Evolutionary conservation across 2,888 invertebrate species (phyloP).

Genomic region (Eupithecia tripunctaria): DNA sequence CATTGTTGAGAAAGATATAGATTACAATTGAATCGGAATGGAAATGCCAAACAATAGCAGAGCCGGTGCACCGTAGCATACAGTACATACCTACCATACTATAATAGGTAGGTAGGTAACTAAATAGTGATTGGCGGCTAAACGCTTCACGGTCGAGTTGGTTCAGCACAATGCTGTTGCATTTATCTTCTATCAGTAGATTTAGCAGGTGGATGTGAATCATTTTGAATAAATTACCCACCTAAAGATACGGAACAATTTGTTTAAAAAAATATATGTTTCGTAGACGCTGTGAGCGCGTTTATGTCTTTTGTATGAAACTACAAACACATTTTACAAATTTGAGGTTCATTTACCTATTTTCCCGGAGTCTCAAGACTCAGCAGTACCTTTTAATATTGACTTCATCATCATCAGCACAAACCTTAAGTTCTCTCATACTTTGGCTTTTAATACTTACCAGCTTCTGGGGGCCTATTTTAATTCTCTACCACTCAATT

Average conservation of each 20-base stretch:
- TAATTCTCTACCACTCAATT: no score
- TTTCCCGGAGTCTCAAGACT: not conserved
- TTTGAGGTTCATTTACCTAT: not conserved
- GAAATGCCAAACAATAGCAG: constrained; percentile 22
- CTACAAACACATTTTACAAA: not conserved
- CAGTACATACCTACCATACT: not conserved
- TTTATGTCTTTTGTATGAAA: constrained; percentile 3
- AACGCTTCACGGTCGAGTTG: constrained; percentile 30
- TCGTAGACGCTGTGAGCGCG: not conserved
- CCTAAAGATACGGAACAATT: not conserved
- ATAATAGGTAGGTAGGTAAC: no score
- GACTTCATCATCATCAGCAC: not conserved
- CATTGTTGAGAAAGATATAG: constrained; percentile 9
- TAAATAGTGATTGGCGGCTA: constrained; percentile 16
- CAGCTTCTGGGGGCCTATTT: no score
- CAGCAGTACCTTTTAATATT: not conserved
- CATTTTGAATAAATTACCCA: not conserved
- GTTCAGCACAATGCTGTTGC: constrained; percentile 19
- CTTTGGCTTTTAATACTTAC: no score
- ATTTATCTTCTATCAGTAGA: constrained; percentile 8
- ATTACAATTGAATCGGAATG: constrained; percentile 18
- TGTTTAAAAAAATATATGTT: not conserved
- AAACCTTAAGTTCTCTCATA: no score
- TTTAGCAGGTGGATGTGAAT: constrained; percentile 14
- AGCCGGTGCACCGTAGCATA: constrained; percentile 8